phyloP scores from a whole-genome alignment of 2,797 vertebrate species.

The Eurystomus glaucurus region DNA sequence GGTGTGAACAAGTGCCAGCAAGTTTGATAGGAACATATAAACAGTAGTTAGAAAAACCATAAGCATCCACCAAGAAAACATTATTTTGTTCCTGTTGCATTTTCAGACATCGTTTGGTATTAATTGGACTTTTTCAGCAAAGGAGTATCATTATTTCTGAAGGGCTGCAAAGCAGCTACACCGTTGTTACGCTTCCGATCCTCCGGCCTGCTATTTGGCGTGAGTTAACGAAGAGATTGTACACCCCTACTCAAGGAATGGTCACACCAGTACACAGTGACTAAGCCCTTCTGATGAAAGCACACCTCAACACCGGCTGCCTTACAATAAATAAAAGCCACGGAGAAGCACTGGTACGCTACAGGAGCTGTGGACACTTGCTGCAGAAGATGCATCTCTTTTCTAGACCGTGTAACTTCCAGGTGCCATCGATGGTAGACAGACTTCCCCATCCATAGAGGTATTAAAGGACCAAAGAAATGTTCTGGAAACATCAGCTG shows the following conservation, averaged over 20 bases:
- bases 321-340: not conserved
- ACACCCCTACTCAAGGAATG: not conserved
- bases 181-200: not conserved
- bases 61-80: slow-evolving; percentile 79
- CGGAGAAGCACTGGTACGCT: not conserved
- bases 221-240: slow-evolving; percentile 48
- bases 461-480: not conserved
- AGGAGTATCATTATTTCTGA: slow-evolving; percentile 67
- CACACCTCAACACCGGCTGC: not conserved
- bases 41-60: slow-evolving; percentile 80
- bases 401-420: not conserved
- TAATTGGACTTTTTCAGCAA: slow-evolving; percentile 69
- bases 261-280: not conserved
- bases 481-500: not conserved
- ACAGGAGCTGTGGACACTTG: not conserved
- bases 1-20: slow-evolving; percentile 79
- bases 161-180: slow-evolving; percentile 33
- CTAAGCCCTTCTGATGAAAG: not conserved
- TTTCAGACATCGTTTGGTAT: slow-evolving; percentile 62
- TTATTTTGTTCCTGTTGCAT: slow-evolving; percentile 77
- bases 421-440: not conserved
- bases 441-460: not conserved
- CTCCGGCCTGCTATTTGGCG: slow-evolving; percentile 9
- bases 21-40: slow-evolving; percentile 79
- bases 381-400: not conserved